phyloP scores from a whole-genome alignment of 2,888 invertebrate genomes.

The Abrostola triplasia region DNA sequence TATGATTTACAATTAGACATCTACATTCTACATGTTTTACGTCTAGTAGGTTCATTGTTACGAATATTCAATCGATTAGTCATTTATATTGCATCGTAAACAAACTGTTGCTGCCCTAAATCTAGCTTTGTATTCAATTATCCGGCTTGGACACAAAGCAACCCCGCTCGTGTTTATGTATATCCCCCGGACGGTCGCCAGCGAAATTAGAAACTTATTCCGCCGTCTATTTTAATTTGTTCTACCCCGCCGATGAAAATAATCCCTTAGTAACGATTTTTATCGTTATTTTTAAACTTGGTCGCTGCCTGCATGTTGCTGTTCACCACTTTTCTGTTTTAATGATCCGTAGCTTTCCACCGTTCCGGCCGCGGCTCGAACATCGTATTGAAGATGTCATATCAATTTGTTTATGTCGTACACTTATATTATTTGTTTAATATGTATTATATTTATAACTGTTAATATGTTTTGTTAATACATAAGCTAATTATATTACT shows the following conservation, averaged over 20 bases:
- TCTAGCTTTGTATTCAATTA: constrained; percentile 21
- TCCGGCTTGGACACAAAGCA: constrained; percentile 24
- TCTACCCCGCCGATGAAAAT: constrained; percentile 69
- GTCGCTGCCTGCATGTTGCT: constrained; percentile 44
- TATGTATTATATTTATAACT: too few species aligned
- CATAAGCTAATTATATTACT: too few species aligned
- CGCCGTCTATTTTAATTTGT: constrained; percentile 68
- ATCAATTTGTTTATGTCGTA: too few species aligned
- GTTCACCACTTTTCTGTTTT: constrained; percentile 38
- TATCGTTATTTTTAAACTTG: constrained; percentile 73
- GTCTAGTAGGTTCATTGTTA: constrained; percentile 6
- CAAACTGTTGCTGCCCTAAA: constrained; percentile 14
- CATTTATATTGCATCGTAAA: constrained; percentile 13
- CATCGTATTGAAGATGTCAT: too few species aligned
- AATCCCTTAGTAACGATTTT: constrained; percentile 76
- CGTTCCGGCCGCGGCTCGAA: not conserved
- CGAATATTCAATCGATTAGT: constrained; percentile 1
- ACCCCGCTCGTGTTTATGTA: constrained; percentile 28
- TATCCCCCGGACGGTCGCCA: constrained; percentile 29
- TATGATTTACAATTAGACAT: constrained; percentile 15
- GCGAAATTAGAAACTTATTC: constrained; percentile 50
- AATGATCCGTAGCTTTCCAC: constrained; percentile 15
- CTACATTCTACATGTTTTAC: constrained; percentile 14
- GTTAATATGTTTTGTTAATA: too few species aligned
- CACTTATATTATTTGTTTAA: too few species aligned